Percentiles rank a stretch among this genome's conserved stretches.
These are phyloP conservation scores for Panopea generosa DNA, from an alignment of 2,888 invertebrate species.

Conservation along the genomic window DNA sequence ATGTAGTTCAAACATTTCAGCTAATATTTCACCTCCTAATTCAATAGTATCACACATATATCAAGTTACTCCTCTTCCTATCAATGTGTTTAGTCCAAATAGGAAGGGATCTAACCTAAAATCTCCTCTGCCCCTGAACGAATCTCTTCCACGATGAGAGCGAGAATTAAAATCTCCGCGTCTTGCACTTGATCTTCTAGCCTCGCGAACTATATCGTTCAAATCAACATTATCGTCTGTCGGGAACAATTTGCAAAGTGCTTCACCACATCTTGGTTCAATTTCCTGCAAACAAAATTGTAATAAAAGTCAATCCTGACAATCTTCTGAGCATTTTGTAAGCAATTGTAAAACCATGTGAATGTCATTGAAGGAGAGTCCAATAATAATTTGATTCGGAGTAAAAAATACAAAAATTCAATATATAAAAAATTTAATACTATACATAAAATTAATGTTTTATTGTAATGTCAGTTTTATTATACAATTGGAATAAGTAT, in stretches of 20 bases:
- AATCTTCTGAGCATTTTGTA: too few species aligned
- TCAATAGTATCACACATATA: constrained; percentile 4
- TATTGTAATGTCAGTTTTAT: too few species aligned
- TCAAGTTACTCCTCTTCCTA: constrained; percentile 42
- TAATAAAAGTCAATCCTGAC: not conserved
- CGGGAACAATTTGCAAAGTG: constrained; percentile 96
- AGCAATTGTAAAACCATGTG: too few species aligned
- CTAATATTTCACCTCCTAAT: constrained; percentile 25
- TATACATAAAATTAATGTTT: too few species aligned
- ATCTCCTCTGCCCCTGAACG: constrained; percentile 69
- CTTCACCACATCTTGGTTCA: constrained; percentile 97
- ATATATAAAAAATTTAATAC: too few species aligned
- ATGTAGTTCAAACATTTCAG: constrained; percentile 11
- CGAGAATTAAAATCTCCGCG: constrained; percentile 57
- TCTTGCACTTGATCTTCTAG: constrained; percentile 71
- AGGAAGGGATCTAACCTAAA: constrained; percentile 71
- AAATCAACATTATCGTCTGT: constrained; percentile 89
- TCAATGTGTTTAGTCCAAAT: constrained; percentile 42
- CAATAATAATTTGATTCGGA: too few species aligned
- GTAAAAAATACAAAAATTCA: too few species aligned
- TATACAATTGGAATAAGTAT: too few species aligned
- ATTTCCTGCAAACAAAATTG: constrained; percentile 91
- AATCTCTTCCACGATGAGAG: constrained; percentile 60
- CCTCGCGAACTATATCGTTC: constrained; percentile 81
- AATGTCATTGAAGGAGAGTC: too few species aligned